Percentiles rank a stretch among this genome's conserved stretches.
Evolutionary conservation across 2,888 invertebrate species (phyloP).

Genomic region (Cylindroiulus punctatus): DNA sequence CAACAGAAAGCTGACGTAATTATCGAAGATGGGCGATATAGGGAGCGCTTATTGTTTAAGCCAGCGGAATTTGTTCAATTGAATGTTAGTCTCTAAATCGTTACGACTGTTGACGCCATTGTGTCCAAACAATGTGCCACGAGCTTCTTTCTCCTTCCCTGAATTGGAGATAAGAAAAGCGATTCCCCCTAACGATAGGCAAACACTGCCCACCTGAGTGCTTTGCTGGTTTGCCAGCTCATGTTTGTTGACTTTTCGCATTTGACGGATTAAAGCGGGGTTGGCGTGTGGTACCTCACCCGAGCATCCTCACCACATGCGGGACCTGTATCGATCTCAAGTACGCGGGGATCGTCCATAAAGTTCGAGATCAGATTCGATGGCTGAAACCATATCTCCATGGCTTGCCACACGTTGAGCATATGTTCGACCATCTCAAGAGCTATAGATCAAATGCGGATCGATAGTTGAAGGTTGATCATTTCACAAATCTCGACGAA

Average conservation of each 20-base stretch:
- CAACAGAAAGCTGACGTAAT: not conserved
- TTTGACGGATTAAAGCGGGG: not conserved
- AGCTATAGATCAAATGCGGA: too few relatives aligned
- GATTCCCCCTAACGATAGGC: slow-evolving; percentile 37
- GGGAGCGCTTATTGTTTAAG: not conserved
- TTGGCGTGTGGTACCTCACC: not conserved
- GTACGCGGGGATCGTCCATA: not conserved
- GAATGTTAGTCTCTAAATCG: not conserved
- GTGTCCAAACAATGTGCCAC: not conserved
- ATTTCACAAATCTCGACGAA: too few relatives aligned
- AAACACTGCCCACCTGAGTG: slow-evolving; percentile 24
- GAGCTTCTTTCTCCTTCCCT: not conserved
- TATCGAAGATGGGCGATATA: not conserved
- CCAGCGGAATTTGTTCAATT: not conserved
- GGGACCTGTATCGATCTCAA: not conserved
- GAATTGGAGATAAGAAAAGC: not conserved
- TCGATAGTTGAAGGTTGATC: too few relatives aligned
- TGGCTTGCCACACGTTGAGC: too few relatives aligned
- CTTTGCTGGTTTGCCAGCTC: slow-evolving; percentile 12
- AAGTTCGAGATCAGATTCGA: not conserved
- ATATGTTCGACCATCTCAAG: too few relatives aligned
- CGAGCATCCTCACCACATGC: not conserved
- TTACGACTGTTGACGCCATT: not conserved
- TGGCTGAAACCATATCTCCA: too few relatives aligned
- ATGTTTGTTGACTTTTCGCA: not conserved